A percentile compares a stretch with the other conserved stretches of the same genome.
Conservation (phyloP, 1,140 invertebrate genomes). For the Ostrea denselamellosa region DNA sequence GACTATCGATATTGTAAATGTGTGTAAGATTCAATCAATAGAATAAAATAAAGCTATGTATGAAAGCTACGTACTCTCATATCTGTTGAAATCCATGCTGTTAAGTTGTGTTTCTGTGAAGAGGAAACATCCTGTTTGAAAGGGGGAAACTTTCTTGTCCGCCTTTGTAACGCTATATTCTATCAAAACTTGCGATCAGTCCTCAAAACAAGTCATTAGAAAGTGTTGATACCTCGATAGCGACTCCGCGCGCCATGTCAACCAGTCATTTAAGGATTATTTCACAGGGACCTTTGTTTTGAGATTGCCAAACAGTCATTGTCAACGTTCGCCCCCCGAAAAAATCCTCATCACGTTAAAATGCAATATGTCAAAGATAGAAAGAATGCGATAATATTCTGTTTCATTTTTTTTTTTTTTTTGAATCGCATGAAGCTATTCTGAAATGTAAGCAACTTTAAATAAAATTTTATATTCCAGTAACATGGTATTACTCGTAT, state of each 20-base stretch:
- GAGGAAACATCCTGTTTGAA: neutral
- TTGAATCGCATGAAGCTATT: no score
- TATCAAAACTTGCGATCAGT: neutral
- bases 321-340: neutral
- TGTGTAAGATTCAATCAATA: no score
- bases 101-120: neutral
- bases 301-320: neutral
- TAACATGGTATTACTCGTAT: no score
- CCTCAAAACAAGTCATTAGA: constrained; percentile 14
- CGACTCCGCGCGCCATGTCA: neutral
- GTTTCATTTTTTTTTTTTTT: neutral
- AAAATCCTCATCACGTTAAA: neutral
- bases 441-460: no score
- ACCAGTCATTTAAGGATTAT: neutral
- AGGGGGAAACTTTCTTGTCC: neutral
- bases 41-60: no score
- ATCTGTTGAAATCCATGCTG: neutral
- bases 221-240: neutral
- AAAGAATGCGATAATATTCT: neutral
- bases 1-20: no score
- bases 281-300: neutral
- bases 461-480: no score
- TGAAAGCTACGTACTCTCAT: no score
- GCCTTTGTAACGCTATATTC: neutral
- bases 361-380: neutral